Base-by-base conservation (phyloP, 2,888 invertebrate genomes). In the Dryococelus australis region DNA sequence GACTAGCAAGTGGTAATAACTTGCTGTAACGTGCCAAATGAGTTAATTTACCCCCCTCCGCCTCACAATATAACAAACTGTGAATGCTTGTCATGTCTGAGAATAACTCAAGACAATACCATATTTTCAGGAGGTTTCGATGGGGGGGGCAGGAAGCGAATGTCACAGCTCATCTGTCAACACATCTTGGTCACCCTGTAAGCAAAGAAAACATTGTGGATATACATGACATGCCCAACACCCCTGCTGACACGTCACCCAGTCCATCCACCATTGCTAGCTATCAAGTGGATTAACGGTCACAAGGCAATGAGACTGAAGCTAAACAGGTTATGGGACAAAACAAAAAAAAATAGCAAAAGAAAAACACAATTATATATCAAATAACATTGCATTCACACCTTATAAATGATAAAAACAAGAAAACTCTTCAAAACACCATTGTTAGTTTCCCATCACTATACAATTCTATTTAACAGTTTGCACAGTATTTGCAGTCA, bases 161-260 rank as follows among this genome's bases (percentile, higher is more conserved):
- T 65, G 65, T 65, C 65, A 65, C 65, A 65, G 65, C 65, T 65
- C 65, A n/a, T 65, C 65, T 24, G 65, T 65, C 65, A n/a, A 65
- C 65, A 65, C 65, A n/a, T 16, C 65, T 8, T 65, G 65, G 65
- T 65, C 65, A 65, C 24, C 65, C 65, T 65, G 65, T 20, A 65
- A 65, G 65, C 65, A 65, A 20, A 65, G 65, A 65, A 65, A 65
- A 65, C 65, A 65, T 10, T 8, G 20, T 16, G 65, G n/a, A n/a
- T 16, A 65, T 20, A 65, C n/a, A 20, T 65, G 65, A 65, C 65
- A 24, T n/a, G 65, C 65, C 65, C 65, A 20, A 65, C 65, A 65
- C 65, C 20, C 10, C 65, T 65, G 51, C 20, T 51, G 51, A 20
- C 51, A 51, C 8, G 51, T 20, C 51, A 12, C 1, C 51, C 51